Conservation (phyloP, 2,113 vertebrate species). For the Oryzias javanicus region DNA sequence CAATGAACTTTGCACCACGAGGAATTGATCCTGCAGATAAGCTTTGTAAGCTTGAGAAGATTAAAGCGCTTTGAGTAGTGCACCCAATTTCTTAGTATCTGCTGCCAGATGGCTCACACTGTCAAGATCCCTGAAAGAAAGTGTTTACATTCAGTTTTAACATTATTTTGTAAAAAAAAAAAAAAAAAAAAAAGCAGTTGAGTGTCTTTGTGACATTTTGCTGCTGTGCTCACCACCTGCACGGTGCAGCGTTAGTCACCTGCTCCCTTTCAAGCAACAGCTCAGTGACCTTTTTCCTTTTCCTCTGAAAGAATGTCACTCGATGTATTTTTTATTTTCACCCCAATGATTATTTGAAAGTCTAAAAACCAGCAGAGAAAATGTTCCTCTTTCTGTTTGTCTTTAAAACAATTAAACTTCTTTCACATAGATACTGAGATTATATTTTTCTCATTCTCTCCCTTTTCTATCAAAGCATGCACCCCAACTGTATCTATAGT, state of each 20-base stretch:
- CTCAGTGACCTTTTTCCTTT: constrained; percentile 37
- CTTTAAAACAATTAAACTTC: constrained; percentile 19
- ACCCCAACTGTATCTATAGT: constrained; percentile 11
- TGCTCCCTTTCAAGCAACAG: neutral
- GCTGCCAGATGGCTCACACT: constrained; percentile 13
- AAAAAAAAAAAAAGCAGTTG: neutral
- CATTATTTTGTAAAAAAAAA: neutral
- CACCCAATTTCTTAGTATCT: constrained; percentile 10
- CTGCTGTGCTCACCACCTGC: neutral
- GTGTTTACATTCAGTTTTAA: neutral
- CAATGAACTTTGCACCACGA: constrained; percentile 36
- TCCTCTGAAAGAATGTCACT: constrained; percentile 24
- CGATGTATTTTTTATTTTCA: constrained; percentile 29
- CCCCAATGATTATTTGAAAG: constrained; percentile 24
- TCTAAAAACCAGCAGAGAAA: constrained; percentile 27
- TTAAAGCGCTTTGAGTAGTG: constrained; percentile 36
- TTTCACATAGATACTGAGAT: constrained; percentile 35
- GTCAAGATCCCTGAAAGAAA: constrained; percentile 1
- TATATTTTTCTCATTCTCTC: constrained; percentile 3
- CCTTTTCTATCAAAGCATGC: constrained; percentile 28
- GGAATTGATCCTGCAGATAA: constrained; percentile 51
- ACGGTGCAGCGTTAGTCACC: constrained; percentile 2
- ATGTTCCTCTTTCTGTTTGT: constrained; percentile 4
- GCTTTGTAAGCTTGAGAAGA: constrained; percentile 40
- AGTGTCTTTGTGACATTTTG: neutral